phyloP scores from a whole-genome alignment of 2,888 invertebrate species.

The Calliphora vomitoria region DNA sequence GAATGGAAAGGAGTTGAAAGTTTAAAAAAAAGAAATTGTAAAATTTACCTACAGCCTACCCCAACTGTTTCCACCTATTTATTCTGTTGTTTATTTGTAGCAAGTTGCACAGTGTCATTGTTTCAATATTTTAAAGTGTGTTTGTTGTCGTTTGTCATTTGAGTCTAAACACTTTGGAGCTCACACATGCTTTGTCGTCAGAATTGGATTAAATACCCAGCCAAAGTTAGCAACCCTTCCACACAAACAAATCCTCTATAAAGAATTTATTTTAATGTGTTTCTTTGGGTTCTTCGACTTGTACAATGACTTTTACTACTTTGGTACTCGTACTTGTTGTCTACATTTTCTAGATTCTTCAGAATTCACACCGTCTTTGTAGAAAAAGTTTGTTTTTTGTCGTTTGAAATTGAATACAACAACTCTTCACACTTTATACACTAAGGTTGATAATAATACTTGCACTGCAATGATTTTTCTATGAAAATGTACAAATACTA shows the following conservation, averaged over 20 bases:
- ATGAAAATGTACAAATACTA: too few species aligned
- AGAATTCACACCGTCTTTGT: constrained; percentile 25
- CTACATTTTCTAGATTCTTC: constrained; percentile 10
- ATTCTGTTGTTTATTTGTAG: not conserved
- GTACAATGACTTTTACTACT: constrained; percentile 5
- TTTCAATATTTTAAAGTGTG: constrained; percentile 38
- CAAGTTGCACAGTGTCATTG: constrained; percentile 27
- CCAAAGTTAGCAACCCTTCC: constrained; percentile 41
- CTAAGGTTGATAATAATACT: not conserved
- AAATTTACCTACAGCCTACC: not conserved
- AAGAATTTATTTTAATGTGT: constrained; percentile 5
- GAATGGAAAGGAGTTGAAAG: not conserved
- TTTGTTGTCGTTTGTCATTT: constrained; percentile 44
- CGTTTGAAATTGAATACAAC: constrained; percentile 6
- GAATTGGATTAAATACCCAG: constrained; percentile 41
- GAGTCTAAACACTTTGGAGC: constrained; percentile 48
- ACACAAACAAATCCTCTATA: constrained; percentile 1
- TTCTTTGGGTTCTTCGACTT: constrained; percentile 45
- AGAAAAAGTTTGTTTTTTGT: not conserved
- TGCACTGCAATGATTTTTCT: not conserved
- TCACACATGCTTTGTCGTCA: constrained; percentile 30
- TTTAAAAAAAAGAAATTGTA: not conserved
- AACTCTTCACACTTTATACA: not conserved
- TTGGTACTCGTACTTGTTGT: constrained; percentile 20
- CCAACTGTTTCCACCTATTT: not conserved